Conservation (phyloP, 53 echinoderm and acorn worm species). For the Zoroaster sp. region DNA sequence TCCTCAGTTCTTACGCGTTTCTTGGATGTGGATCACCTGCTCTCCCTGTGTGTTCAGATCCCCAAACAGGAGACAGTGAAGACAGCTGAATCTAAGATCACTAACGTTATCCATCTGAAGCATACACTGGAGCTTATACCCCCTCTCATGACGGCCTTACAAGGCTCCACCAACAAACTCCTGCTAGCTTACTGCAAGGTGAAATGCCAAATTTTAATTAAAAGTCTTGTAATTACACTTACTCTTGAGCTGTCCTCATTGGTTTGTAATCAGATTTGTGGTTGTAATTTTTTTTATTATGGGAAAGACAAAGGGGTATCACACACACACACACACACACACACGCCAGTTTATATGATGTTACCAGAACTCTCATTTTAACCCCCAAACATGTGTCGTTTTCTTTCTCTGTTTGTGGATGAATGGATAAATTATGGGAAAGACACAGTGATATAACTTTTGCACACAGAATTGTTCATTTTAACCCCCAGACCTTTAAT, state of each 20-base stretch:
- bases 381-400: too few species aligned
- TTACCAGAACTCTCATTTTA: too few species aligned
- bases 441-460: too few species aligned
- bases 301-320: too few species aligned
- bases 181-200: constrained; percentile 86
- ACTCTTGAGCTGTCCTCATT: neutral
- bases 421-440: too few species aligned
- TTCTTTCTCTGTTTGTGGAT: too few species aligned
- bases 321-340: too few species aligned
- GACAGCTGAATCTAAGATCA: constrained; percentile 86
- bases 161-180: constrained; percentile 74
- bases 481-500: too few species aligned
- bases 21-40: constrained; percentile 92
- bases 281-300: too few species aligned
- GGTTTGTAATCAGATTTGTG: neutral
- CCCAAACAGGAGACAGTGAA: constrained; percentile 93
- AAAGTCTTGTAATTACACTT: neutral
- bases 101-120: constrained; percentile 91
- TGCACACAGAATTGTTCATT: too few species aligned
- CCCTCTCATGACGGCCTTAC: constrained; percentile 73
- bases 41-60: constrained; percentile 95
- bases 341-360: too few species aligned
- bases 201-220: neutral
- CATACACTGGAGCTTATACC: constrained; percentile 85
- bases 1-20: constrained; percentile 76